These are phyloP conservation scores for Cyclina sinensis DNA, from an alignment of 1,140 invertebrate species.

Conservation along the genomic window DNA sequence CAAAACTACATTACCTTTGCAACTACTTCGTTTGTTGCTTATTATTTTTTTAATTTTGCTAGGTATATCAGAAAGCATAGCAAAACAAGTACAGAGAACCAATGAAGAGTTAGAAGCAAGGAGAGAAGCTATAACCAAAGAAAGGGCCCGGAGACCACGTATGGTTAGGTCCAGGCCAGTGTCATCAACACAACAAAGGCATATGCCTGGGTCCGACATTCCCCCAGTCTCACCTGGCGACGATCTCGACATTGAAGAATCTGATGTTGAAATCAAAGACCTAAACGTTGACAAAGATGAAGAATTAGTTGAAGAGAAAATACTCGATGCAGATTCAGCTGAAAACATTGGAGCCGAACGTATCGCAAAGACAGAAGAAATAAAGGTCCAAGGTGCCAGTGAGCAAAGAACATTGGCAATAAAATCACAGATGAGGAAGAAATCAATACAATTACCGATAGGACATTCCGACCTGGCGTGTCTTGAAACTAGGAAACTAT, in stretches of 20 bases:
- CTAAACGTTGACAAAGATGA: background rate
- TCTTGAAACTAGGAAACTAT: background rate
- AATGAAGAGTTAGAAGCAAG: conserved; percentile 53
- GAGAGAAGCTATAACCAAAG: conserved; percentile 37
- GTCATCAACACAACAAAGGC: background rate
- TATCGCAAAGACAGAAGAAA: background rate
- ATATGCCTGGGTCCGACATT: background rate
- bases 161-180: conserved; percentile 37
- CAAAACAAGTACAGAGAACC: conserved; percentile 17
- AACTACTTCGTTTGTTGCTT: too few relatives aligned
- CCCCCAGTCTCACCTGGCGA: background rate
- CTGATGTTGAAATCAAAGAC: background rate
- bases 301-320: background rate
- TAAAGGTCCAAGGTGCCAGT: background rate
- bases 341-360: background rate
- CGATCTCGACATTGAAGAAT: background rate
- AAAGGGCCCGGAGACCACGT: conserved; percentile 30
- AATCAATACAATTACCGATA: conserved; percentile 36
- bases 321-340: background rate
- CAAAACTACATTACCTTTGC: too few relatives aligned
- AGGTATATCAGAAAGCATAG: conserved; percentile 59
- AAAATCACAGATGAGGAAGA: background rate
- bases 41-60: too few relatives aligned
- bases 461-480: background rate
- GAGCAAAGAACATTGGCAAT: background rate